phyloP scores from a whole-genome alignment of 1,140 invertebrate genomes.

The Dendroctonus valens region DNA sequence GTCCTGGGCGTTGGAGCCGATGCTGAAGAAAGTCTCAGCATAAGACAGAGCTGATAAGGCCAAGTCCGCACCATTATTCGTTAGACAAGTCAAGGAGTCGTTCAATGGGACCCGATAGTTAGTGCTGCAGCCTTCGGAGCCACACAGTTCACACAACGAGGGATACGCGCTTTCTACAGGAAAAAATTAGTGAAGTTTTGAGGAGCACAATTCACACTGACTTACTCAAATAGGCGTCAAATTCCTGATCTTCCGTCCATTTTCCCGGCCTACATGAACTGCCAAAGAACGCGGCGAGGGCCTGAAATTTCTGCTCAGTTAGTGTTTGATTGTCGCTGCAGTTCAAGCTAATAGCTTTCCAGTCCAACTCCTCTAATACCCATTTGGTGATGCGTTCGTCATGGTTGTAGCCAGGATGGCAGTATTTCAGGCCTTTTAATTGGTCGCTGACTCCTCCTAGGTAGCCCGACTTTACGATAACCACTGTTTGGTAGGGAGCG shows the following conservation, averaged over 20 bases:
- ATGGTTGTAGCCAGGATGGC: slow-evolving; percentile 61
- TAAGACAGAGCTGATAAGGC: slow-evolving; percentile 54
- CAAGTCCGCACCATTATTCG: slow-evolving; percentile 53
- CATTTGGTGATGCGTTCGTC: slow-evolving; percentile 58
- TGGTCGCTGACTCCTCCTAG: slow-evolving; percentile 49
- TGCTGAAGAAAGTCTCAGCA: slow-evolving; percentile 43
- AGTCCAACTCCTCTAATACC: slow-evolving; percentile 60
- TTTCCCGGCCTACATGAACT: slow-evolving; percentile 64
- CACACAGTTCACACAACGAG: slow-evolving; percentile 55
- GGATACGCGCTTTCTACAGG: slow-evolving; percentile 53
- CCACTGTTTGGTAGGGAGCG: slow-evolving; percentile 59
- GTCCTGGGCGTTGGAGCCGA: slow-evolving; percentile 22
- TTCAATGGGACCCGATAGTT: slow-evolving; percentile 35
- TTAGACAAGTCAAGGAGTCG: slow-evolving; percentile 56
- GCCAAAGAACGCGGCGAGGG: slow-evolving; percentile 58
- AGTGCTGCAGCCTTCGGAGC: slow-evolving; percentile 35
- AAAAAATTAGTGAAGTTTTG: slow-evolving; percentile 4
- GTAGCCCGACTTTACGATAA: slow-evolving; percentile 52
- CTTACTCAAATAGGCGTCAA: slow-evolving; percentile 62
- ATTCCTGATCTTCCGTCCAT: slow-evolving; percentile 57
- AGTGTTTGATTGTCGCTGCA: slow-evolving; percentile 48
- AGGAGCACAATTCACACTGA: slow-evolving; percentile 24
- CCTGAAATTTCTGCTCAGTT: slow-evolving; percentile 57
- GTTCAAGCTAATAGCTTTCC: slow-evolving; percentile 44
- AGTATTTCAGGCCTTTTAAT: slow-evolving; percentile 56